Evolutionary conservation across 2,797 vertebrate genomes (phyloP).

Genomic region (Podarcis lilfordi): DNA sequence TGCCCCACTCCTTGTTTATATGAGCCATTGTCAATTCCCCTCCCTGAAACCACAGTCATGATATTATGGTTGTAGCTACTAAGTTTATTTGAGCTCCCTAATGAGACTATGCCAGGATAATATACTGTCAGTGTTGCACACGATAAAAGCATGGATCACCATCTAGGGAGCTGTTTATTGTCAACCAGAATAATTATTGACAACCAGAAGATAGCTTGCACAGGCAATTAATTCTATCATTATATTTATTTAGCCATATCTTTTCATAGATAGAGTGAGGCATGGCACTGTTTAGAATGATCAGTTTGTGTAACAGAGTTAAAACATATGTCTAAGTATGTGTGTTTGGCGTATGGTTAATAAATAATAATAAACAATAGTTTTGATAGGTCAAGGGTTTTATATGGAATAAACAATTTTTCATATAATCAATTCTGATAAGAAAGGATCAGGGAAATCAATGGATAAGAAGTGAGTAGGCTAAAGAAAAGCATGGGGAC

Average conservation of each 20-base stretch:
- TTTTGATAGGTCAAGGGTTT: neutral
- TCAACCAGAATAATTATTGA: constrained; percentile 7
- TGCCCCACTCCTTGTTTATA: neutral
- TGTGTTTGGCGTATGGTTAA: neutral
- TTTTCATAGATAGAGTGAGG: neutral
- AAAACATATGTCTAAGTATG: neutral
- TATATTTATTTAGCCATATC: neutral
- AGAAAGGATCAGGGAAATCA: neutral
- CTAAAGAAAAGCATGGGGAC: neutral
- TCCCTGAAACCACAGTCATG: neutral
- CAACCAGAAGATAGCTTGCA: neutral
- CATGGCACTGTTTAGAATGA: neutral
- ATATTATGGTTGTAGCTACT: neutral
- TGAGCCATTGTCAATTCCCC: neutral
- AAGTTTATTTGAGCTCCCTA: neutral
- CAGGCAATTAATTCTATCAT: neutral
- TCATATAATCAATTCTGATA: neutral
- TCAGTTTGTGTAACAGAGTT: neutral
- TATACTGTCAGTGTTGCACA: neutral
- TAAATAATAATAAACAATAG: too few species aligned
- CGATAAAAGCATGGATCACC: neutral
- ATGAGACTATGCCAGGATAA: neutral
- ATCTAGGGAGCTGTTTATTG: neutral
- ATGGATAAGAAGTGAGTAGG: neutral
- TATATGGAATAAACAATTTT: neutral